phyloP scores from a whole-genome alignment of 2,888 invertebrate genomes.

The Hirtodrosophila duncani region DNA sequence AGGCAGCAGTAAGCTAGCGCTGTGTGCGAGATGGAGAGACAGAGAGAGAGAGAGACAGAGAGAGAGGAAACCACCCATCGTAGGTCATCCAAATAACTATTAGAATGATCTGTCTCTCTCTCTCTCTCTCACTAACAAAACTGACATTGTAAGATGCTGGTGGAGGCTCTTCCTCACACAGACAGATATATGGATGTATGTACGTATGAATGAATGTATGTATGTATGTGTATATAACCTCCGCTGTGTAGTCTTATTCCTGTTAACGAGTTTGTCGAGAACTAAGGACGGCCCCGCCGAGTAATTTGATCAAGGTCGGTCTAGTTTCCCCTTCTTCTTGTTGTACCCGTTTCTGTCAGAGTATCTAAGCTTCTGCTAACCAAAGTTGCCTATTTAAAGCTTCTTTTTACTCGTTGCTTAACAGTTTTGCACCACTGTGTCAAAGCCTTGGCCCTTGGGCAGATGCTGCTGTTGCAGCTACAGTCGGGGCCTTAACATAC shows the following conservation, averaged over 20 bases:
- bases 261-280: no score
- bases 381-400: neutral
- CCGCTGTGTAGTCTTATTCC: neutral
- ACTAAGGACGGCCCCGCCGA: no score
- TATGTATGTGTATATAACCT: neutral
- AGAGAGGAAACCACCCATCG: neutral
- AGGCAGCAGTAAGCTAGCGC: neutral
- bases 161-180: neutral
- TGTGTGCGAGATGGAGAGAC: neutral
- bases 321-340: no score
- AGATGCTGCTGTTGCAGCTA: neutral
- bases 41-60: neutral
- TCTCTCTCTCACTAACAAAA: no score
- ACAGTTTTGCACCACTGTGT: conserved; percentile 7
- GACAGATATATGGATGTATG: neutral
- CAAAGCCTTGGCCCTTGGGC: no score
- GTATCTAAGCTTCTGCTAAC: neutral
- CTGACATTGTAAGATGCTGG: no score
- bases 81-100: no score
- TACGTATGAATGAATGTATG: neutral
- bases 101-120: no score
- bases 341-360: neutral
- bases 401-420: neutral
- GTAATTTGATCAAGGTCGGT: no score
- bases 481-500: conserved; percentile 26